Percentiles rank a stretch among this genome's conserved stretches.
Evolutionary conservation across 2,888 invertebrate species (phyloP).

Genomic region (Rugalucina vietnamica): DNA sequence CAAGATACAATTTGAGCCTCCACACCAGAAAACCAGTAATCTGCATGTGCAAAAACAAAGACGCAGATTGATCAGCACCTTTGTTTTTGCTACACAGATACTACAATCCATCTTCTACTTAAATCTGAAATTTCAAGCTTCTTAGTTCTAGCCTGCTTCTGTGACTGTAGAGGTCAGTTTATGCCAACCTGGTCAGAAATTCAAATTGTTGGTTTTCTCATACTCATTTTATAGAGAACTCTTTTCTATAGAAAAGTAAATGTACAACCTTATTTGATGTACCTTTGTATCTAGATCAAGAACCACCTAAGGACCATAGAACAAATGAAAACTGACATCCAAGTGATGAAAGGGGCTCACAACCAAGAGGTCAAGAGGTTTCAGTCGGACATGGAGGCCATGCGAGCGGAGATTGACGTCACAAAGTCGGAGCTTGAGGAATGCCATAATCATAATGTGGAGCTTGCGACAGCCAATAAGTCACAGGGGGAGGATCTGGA

Average conservation of each 20-base stretch:
- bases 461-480: constrained; percentile 71
- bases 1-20: no score
- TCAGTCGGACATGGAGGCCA: constrained; percentile 74
- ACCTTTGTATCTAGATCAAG: constrained; percentile 72
- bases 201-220: no score
- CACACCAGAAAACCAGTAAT: no score
- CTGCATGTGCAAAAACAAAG: no score
- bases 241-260: not conserved
- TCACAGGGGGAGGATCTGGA: constrained; percentile 76
- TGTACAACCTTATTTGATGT: not conserved
- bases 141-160: no score
- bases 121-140: no score
- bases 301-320: constrained; percentile 79
- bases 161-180: no score
- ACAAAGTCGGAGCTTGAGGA: constrained; percentile 73
- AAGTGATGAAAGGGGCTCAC: constrained; percentile 72
- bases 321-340: constrained; percentile 79
- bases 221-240: no score
- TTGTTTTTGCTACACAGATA: no score
- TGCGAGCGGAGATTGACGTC: constrained; percentile 72
- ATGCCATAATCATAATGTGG: constrained; percentile 67
- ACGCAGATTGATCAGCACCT: no score
- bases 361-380: constrained; percentile 77
- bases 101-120: no score
- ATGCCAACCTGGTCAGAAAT: no score